phyloP scores from a whole-genome alignment of 2,888 invertebrate genomes.

The Nezara viridula region DNA sequence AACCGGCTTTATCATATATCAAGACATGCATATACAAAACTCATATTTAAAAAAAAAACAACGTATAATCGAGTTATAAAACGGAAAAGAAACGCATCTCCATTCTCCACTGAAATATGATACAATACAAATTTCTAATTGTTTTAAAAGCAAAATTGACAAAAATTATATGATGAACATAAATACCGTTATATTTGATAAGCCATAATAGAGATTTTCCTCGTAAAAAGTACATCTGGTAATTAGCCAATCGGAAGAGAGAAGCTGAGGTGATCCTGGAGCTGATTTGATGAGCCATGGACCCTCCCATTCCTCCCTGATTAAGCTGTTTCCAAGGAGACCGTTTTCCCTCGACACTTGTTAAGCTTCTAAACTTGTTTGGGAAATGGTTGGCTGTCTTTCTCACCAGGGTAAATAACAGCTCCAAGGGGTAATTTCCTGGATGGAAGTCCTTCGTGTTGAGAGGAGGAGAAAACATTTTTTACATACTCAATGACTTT shows the following conservation, averaged over 20 bases:
- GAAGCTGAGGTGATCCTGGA: neutral
- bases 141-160: too few relatives aligned
- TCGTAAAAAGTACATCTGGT: too few relatives aligned
- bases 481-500: neutral
- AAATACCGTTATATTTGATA: too few relatives aligned
- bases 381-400: neutral
- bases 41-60: too few relatives aligned
- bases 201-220: too few relatives aligned
- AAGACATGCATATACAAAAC: too few relatives aligned
- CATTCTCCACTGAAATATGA: too few relatives aligned
- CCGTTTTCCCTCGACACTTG: neutral
- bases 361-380: neutral
- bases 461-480: neutral
- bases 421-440: neutral
- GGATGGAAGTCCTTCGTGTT: neutral
- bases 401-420: neutral
- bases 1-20: too few relatives aligned
- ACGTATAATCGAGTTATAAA: too few relatives aligned
- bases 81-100: too few relatives aligned
- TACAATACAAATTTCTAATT: too few relatives aligned
- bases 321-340: slow-evolving; percentile 4
- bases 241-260: neutral
- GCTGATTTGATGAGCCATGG: neutral
- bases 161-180: too few relatives aligned
- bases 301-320: neutral